phyloP scores from a whole-genome alignment of 1,140 invertebrate species.

The Brachionus paranguensis region DNA sequence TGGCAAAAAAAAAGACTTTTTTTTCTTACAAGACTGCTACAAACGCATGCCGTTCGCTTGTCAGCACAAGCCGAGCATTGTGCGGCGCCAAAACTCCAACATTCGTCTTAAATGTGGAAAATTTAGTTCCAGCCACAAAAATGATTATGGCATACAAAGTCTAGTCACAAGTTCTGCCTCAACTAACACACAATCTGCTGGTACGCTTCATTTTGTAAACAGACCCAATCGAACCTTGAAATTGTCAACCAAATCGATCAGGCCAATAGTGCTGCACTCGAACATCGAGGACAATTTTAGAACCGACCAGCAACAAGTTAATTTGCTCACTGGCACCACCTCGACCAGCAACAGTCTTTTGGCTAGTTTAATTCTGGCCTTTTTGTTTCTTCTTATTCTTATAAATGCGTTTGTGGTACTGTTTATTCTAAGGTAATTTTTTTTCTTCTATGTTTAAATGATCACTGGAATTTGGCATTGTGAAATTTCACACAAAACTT shows the following conservation, averaged over 20 bases:
- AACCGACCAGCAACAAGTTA: background rate
- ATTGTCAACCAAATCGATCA: background rate
- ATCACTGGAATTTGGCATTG: no score
- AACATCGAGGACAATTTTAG: background rate
- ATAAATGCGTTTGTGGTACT: background rate
- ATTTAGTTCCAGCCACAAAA: no score
- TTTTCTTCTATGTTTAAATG: no score
- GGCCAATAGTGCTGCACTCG: background rate
- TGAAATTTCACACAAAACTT: no score
- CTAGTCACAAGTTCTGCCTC: background rate
- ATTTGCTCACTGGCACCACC: background rate
- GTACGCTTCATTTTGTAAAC: background rate
- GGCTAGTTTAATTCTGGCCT: background rate
- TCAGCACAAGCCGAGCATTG: background rate
- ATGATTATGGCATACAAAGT: background rate
- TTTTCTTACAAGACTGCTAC: constrained; percentile 7
- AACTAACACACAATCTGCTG: background rate
- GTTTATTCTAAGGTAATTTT: background rate
- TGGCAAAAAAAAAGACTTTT: background rate
- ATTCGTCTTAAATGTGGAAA: background rate
- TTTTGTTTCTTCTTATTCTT: background rate
- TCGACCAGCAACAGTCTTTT: background rate
- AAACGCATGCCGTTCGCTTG: constrained; percentile 14
- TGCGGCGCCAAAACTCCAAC: background rate
- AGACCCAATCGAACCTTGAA: background rate